Percentiles rank a stretch among this genome's conserved stretches.
Conservation (phyloP, 2,113 vertebrate genomes). For the Cichladusa arquata region DNA sequence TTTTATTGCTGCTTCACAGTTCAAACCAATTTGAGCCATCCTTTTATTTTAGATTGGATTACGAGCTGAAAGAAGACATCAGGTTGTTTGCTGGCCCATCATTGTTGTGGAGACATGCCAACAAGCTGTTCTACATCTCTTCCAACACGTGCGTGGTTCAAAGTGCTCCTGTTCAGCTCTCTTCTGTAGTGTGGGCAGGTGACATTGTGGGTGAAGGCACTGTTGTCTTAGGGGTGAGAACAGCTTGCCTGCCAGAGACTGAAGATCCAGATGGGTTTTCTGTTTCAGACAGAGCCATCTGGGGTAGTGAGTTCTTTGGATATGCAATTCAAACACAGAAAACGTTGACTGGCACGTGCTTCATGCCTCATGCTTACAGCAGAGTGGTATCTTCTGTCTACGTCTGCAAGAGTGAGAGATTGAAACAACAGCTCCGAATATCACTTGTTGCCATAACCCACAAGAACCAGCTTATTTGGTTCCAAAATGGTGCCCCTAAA, state of each 20-base stretch:
- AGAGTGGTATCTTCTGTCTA: slow-evolving; percentile 73
- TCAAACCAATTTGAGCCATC: slow-evolving; percentile 71
- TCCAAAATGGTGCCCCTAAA: slow-evolving; percentile 81
- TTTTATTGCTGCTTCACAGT: slow-evolving; percentile 75
- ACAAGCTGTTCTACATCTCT: slow-evolving; percentile 76
- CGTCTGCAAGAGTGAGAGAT: slow-evolving; percentile 64
- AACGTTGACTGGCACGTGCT: slow-evolving; percentile 51
- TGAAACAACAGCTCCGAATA: slow-evolving; percentile 58
- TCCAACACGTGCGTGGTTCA: slow-evolving; percentile 56
- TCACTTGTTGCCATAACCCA: slow-evolving; percentile 77
- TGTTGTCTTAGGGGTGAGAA: slow-evolving; percentile 77
- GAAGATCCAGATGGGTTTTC: neutral
- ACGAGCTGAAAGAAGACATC: slow-evolving; percentile 75
- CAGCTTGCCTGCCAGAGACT: neutral
- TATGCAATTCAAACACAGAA: slow-evolving; percentile 75
- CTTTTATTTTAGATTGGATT: slow-evolving; percentile 77
- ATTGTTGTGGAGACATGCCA: slow-evolving; percentile 79
- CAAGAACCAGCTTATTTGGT: slow-evolving; percentile 84
- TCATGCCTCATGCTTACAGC: slow-evolving; percentile 85
- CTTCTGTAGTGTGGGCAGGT: slow-evolving; percentile 77
- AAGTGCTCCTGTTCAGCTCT: slow-evolving; percentile 73
- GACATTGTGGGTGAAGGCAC: slow-evolving; percentile 72
- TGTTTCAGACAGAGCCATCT: slow-evolving; percentile 53
- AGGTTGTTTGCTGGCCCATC: slow-evolving; percentile 82
- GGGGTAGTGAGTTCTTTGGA: slow-evolving; percentile 65